Evolutionary conservation across 2,797 vertebrate genomes (phyloP).

Genomic region (Margarornis squamiger): DNA sequence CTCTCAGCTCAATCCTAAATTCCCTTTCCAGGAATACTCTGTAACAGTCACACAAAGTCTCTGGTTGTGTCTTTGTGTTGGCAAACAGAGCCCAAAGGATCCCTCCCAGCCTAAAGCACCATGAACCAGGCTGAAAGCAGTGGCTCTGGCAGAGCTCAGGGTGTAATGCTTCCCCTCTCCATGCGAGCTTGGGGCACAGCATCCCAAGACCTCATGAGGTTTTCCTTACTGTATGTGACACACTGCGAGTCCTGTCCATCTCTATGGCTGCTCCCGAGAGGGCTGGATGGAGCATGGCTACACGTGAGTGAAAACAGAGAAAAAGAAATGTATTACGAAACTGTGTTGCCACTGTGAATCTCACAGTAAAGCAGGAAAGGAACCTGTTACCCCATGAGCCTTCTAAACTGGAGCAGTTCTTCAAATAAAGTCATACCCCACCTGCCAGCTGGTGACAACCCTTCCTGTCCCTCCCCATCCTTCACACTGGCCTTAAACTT

Average conservation of each 20-base stretch:
- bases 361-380: not conserved
- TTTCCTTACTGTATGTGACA: not conserved
- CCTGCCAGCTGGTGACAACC: not conserved
- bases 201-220: fast-evolving
- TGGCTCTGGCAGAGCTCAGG: fast-evolving
- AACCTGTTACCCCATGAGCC: not conserved
- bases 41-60: not conserved
- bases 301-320: not conserved
- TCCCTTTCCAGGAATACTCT: not conserved
- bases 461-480: not conserved
- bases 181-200: fast-evolving
- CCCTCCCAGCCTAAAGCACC: not conserved
- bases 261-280: not conserved
- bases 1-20: not conserved
- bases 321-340: fast-evolving
- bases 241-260: not conserved
- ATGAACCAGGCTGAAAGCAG: not conserved
- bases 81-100: fast-evolving
- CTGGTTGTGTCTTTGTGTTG: not conserved
- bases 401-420: not conserved
- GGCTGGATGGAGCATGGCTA: not conserved
- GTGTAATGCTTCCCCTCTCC: not conserved
- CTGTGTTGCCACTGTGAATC: not conserved
- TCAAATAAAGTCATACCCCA: not conserved
- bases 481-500: not conserved